Evolutionary conservation across 2,113 vertebrate species (phyloP).

Genomic region (Pachypanchax playfairii): DNA sequence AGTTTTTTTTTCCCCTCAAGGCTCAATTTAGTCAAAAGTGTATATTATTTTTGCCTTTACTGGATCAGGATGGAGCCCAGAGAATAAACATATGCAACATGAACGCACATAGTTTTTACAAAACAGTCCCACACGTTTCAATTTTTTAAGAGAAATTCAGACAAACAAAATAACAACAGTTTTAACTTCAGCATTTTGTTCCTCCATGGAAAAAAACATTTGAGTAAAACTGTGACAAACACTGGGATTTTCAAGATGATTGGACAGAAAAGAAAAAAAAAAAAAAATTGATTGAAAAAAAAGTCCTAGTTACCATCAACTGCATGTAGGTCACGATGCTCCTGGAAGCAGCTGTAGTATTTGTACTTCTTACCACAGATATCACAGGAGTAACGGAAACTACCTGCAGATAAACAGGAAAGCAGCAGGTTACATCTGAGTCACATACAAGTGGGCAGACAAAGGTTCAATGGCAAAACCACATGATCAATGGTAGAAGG

Average conservation of each 20-base stretch:
- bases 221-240: not conserved
- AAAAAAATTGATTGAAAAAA: not conserved
- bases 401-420: constrained; percentile 80
- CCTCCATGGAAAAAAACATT: not conserved
- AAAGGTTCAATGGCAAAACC: not conserved
- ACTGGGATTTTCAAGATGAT: not conserved
- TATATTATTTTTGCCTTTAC: no score
- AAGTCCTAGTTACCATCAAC: constrained; percentile 86
- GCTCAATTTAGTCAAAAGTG: no score
- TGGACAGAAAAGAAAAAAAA: not conserved
- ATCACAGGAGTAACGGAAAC: constrained; percentile 98
- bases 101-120: no score
- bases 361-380: constrained; percentile 99
- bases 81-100: no score
- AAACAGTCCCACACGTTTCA: no score
- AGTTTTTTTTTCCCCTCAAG: no score
- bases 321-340: constrained; percentile 95
- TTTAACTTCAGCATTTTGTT: not conserved
- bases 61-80: no score
- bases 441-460: not conserved
- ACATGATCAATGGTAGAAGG: constrained; percentile 1
- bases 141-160: no score
- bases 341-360: constrained; percentile 99
- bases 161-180: not conserved
- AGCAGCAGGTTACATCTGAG: constrained; percentile 9